These are phyloP conservation scores for Pseudococcus jackbeardsleyi DNA, from an alignment of 2,888 invertebrate genomes.

Conservation along the genomic window DNA sequence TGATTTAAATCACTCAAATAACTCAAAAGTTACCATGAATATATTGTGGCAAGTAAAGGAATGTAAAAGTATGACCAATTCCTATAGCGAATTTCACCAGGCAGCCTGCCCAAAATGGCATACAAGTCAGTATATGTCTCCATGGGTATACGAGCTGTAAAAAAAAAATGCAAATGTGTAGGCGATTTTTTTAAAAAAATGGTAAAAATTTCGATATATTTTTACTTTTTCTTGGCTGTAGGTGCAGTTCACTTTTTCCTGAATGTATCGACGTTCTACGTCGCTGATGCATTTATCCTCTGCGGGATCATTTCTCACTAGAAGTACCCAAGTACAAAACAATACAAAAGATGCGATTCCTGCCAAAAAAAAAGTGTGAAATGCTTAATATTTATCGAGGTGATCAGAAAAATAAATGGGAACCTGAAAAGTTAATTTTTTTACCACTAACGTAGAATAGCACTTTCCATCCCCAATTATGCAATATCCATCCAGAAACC, in stretches of 20 bases:
- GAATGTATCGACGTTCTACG: conserved; percentile 82
- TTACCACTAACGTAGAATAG: neutral
- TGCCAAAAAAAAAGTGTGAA: conserved; percentile 69
- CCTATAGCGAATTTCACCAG: neutral
- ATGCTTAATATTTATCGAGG: too few species aligned
- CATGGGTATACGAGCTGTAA: conserved; percentile 75
- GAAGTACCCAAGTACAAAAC: conserved; percentile 79
- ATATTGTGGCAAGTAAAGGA: neutral
- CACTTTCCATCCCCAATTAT: neutral
- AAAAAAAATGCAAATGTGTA: neutral
- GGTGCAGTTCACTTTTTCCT: conserved; percentile 70
- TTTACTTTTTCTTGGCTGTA: neutral
- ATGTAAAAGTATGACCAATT: neutral
- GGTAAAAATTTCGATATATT: too few species aligned
- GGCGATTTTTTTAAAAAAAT: too few species aligned
- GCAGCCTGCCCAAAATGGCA: conserved; percentile 80
- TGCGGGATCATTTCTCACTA: conserved; percentile 82
- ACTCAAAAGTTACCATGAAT: neutral
- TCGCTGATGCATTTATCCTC: conserved; percentile 80
- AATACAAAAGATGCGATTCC: conserved; percentile 79
- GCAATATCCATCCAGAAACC: neutral
- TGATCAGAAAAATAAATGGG: too few species aligned
- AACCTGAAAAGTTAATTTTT: neutral
- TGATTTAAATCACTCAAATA: too few species aligned
- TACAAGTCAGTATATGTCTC: conserved; percentile 81